Percentiles rank a stretch among this genome's conserved stretches.
Evolutionary conservation across 2,797 vertebrate species (phyloP).

Genomic region (Poliocrania exsul): DNA sequence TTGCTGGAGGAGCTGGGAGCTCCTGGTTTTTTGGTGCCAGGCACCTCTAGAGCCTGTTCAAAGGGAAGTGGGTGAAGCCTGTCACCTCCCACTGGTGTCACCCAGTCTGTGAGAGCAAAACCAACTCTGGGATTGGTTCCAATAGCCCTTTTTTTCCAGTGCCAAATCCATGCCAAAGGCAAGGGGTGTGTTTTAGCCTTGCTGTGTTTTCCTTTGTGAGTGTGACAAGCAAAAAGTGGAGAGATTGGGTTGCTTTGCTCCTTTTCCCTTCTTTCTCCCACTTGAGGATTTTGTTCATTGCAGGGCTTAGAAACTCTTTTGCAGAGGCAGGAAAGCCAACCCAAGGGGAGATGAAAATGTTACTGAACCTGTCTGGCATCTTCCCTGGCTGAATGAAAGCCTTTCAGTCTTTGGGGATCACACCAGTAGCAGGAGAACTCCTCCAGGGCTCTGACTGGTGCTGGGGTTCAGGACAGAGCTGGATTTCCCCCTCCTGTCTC

Average conservation of each 20-base stretch:
- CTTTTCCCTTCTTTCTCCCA: not conserved
- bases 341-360: not conserved
- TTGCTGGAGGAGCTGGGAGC: not conserved
- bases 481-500: not conserved
- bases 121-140: not conserved
- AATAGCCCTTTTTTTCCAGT: not conserved
- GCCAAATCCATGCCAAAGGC: not conserved
- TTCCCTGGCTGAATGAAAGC: not conserved
- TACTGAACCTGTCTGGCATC: not conserved
- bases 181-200: not conserved
- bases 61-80: not conserved
- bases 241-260: not conserved
- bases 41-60: not conserved
- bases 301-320: not conserved
- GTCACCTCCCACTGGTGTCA: accelerated
- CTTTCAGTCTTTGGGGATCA: not conserved
- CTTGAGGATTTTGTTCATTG: not conserved
- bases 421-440: not conserved
- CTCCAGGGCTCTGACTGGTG: not conserved
- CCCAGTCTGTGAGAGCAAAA: not conserved
- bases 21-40: not conserved
- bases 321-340: not conserved
- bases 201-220: not conserved
- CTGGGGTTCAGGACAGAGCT: not conserved
- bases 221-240: not conserved